phyloP scores from a whole-genome alignment of 2,113 vertebrate species.

The Trochalopteron elliotii region DNA sequence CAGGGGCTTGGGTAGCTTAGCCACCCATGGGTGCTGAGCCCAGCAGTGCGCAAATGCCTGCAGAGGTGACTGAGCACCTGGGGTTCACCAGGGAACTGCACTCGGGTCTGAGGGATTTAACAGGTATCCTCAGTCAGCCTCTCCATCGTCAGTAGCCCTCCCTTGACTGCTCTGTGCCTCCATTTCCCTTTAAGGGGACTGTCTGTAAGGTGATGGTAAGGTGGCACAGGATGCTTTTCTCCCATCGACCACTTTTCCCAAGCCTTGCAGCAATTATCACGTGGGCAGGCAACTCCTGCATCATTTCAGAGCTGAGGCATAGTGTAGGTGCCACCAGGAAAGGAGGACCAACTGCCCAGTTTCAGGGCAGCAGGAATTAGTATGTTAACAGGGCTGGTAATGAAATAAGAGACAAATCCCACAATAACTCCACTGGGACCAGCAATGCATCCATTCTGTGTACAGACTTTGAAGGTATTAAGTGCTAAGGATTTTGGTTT shows the following conservation, averaged over 20 bases:
- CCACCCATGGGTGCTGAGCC: not conserved
- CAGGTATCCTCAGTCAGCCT: not conserved
- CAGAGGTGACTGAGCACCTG: not conserved
- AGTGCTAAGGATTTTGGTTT: constrained; percentile 49
- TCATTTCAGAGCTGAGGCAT: not conserved
- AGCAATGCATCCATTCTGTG: not conserved
- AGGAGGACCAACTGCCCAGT: not conserved
- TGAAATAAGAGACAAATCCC: constrained; percentile 38
- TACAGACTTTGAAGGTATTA: constrained; percentile 44
- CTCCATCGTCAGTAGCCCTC: not conserved
- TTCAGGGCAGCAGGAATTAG: not conserved
- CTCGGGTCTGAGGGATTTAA: accelerated
- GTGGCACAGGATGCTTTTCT: not conserved
- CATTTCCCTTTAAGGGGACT: not conserved
- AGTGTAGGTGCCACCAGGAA: accelerated
- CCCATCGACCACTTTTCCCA: not conserved
- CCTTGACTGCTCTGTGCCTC: not conserved
- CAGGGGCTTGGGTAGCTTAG: not conserved
- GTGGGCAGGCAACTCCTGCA: not conserved
- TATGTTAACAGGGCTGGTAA: not conserved
- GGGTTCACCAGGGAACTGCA: not conserved
- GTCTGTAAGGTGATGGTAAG: not conserved
- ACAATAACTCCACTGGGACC: not conserved
- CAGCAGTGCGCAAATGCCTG: accelerated
- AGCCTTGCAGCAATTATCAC: not conserved